These are phyloP conservation scores for Brachionus plicatilis DNA, from an alignment of 1,140 invertebrate genomes.

Conservation along the genomic window DNA sequence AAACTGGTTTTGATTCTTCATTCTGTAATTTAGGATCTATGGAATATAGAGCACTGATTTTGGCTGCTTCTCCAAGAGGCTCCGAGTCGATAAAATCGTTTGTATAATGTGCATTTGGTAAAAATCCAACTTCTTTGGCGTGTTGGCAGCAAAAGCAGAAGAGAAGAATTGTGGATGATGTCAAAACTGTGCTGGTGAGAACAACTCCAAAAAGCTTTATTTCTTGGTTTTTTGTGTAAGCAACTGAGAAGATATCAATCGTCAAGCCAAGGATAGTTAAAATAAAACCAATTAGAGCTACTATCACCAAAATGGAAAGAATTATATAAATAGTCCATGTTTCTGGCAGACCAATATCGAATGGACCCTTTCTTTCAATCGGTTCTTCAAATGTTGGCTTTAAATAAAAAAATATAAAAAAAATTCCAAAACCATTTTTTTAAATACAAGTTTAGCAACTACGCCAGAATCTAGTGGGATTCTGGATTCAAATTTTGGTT, in stretches of 20 bases:
- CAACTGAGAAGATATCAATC: background rate
- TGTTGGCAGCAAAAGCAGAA: constrained; percentile 22
- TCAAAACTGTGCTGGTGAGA: constrained; percentile 21
- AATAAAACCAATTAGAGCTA: background rate
- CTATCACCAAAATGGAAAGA: background rate
- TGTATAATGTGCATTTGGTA: background rate
- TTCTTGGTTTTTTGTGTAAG: background rate
- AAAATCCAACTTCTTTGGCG: constrained; percentile 14
- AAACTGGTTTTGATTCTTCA: background rate
- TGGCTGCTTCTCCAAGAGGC: background rate
- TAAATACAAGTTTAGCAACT: background rate
- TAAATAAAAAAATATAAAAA: background rate
- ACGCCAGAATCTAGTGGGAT: constrained; percentile 18
- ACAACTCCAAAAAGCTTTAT: constrained; percentile 23
- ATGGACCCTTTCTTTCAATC: constrained; percentile 13
- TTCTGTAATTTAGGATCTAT: constrained; percentile 16
- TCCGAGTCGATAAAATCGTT: background rate
- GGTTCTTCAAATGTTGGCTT: constrained; percentile 22
- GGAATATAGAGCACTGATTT: constrained; percentile 24
- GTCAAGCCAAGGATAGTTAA: background rate
- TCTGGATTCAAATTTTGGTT: background rate
- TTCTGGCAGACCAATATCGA: constrained; percentile 5
- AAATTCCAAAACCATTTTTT: background rate
- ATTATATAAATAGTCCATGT: constrained; percentile 32
- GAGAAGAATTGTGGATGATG: constrained; percentile 10